phyloP scores from a whole-genome alignment of 1,140 invertebrate species.

The Formica selysi region DNA sequence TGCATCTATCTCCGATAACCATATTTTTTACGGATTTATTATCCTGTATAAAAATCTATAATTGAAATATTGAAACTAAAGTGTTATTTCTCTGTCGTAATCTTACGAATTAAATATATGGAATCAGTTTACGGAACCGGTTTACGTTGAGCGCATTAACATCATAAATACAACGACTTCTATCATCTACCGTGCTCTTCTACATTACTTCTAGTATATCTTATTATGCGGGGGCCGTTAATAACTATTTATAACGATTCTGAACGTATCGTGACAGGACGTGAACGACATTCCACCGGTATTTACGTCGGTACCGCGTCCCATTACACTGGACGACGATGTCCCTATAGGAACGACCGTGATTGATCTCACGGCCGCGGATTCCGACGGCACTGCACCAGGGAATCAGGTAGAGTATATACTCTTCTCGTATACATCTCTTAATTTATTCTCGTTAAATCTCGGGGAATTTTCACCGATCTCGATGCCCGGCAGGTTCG shows the following conservation, averaged over 20 bases:
- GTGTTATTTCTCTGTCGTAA: slow-evolving; percentile 7
- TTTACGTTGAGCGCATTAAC: slow-evolving; percentile 4
- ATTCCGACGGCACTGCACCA: slow-evolving; percentile 93
- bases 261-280: slow-evolving; percentile 85
- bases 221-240: slow-evolving; percentile 19
- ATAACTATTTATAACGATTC: slow-evolving; percentile 5
- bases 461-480: not conserved
- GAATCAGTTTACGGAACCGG: slow-evolving; percentile 35
- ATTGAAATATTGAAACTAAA: slow-evolving; percentile 31
- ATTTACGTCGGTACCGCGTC: slow-evolving; percentile 92
- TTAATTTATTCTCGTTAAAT: not conserved
- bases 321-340: slow-evolving; percentile 94
- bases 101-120: slow-evolving; percentile 5
- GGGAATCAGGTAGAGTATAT: slow-evolving; percentile 90
- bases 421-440: not conserved
- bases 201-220: slow-evolving; percentile 16
- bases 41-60: not conserved
- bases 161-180: slow-evolving; percentile 34
- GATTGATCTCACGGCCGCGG: slow-evolving; percentile 91
- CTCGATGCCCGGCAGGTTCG: slow-evolving; percentile 85
- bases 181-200: slow-evolving; percentile 7
- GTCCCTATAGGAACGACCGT: slow-evolving; percentile 93
- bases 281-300: slow-evolving; percentile 94
- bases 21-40: not conserved
- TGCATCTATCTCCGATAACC: not conserved